Evolutionary conservation across 2,113 vertebrate species (phyloP).

Genomic region (Antigone vipio): DNA sequence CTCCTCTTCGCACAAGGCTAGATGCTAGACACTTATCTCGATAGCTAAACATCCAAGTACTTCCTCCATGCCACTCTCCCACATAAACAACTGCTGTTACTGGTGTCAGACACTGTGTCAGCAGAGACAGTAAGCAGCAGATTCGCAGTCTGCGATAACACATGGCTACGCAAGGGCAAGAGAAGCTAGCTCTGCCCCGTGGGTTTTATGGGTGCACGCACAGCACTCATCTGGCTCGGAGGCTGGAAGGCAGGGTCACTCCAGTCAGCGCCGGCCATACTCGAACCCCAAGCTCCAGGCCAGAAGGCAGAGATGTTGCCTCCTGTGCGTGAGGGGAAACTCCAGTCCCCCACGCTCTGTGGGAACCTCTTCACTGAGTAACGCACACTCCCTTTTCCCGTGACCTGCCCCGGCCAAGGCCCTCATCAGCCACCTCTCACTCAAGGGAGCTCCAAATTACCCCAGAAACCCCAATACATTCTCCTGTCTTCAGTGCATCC

Average conservation of each 20-base stretch:
- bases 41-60: constrained; percentile 7
- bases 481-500: too few relatives aligned
- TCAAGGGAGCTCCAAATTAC: neutral
- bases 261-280: neutral
- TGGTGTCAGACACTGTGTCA: constrained; percentile 56
- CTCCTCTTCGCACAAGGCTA: neutral
- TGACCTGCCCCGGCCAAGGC: neutral
- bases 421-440: neutral
- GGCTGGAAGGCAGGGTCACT: neutral
- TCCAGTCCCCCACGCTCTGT: neutral
- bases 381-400: neutral
- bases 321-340: neutral
- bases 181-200: neutral
- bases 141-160: neutral
- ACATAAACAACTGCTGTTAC: constrained; percentile 26
- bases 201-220: rapidly evolving
- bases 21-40: neutral
- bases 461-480: neutral
- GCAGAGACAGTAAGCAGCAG: neutral
- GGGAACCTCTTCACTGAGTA: neutral
- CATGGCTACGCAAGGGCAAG: neutral
- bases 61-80: constrained; percentile 32
- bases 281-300: rapidly evolving
- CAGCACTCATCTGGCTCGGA: rapidly evolving
- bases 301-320: rapidly evolving